Evolutionary conservation across 2,113 vertebrate genomes (phyloP).

Genomic region (Amazona guildingii): DNA sequence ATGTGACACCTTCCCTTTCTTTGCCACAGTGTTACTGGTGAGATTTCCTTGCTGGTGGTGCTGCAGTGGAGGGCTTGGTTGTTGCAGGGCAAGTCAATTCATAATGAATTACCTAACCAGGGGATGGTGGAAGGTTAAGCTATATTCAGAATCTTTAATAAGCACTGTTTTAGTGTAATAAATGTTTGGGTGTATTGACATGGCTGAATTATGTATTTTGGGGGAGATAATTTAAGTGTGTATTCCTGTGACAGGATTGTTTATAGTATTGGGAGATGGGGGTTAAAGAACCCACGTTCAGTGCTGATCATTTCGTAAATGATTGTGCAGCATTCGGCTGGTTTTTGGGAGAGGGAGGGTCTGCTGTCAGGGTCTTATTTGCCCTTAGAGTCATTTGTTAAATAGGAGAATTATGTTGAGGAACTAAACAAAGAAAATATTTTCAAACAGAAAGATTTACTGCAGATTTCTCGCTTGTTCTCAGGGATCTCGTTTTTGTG

Average conservation of each 20-base stretch:
- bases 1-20: constrained; percentile 35
- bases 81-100: constrained; percentile 64
- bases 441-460: constrained; percentile 34
- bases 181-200: neutral
- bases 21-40: constrained; percentile 31
- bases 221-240: neutral
- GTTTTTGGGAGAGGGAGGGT: constrained; percentile 49
- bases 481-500: constrained; percentile 40
- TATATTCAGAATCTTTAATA: constrained; percentile 31
- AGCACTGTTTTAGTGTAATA: neutral
- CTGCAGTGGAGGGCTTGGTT: constrained; percentile 69
- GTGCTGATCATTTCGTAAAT: constrained; percentile 50
- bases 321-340: constrained; percentile 63
- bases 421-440: constrained; percentile 63
- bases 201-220: neutral
- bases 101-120: constrained; percentile 51
- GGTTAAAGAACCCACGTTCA: constrained; percentile 16
- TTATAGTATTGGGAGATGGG: neutral
- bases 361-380: constrained; percentile 42
- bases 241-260: constrained; percentile 35
- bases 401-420: neutral
- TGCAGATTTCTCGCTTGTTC: constrained; percentile 20
- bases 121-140: constrained; percentile 16
- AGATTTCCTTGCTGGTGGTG: neutral
- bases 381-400: constrained; percentile 8